phyloP scores from a whole-genome alignment of 2,797 vertebrate species.

The Neosilurus hyrtlii region DNA sequence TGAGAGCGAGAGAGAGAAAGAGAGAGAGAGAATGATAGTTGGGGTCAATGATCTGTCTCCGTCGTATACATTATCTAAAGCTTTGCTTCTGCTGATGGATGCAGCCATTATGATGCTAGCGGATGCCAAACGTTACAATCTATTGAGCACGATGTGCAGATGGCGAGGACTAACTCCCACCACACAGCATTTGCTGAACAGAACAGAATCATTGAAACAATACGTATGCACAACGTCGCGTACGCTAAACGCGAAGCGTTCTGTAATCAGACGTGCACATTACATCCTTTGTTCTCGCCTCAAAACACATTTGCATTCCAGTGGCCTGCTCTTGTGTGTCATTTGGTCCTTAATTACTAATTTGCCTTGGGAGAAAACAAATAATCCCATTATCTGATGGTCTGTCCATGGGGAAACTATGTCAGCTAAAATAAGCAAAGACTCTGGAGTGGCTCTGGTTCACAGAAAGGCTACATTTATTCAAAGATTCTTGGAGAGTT shows the following conservation, averaged over 20 bases:
- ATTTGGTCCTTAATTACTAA: conserved; percentile 74
- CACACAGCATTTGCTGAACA: neutral
- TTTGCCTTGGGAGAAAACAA: conserved; percentile 71
- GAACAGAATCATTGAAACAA: neutral
- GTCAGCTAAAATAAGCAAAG: conserved; percentile 74
- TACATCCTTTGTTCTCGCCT: conserved; percentile 55
- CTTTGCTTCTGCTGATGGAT: conserved; percentile 10
- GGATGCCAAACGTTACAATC: conserved; percentile 2
- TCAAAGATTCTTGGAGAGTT: conserved; percentile 20
- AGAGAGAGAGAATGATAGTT: neutral
- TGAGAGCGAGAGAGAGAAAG: conserved; percentile 61
- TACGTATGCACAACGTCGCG: neutral
- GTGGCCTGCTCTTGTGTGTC: conserved; percentile 60
- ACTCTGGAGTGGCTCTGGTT: conserved; percentile 66
- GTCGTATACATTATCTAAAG: conserved; percentile 18
- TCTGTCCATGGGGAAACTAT: conserved; percentile 69
- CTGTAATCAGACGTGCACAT: conserved; percentile 21
- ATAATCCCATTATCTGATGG: conserved; percentile 75
- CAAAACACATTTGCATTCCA: conserved; percentile 61
- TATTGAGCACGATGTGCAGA: neutral
- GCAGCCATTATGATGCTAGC: conserved; percentile 6
- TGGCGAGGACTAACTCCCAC: neutral
- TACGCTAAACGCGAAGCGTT: conserved; percentile 12
- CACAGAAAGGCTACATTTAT: conserved; percentile 59
- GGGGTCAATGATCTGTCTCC: conserved; percentile 14